Base-by-base conservation (phyloP, 53 echinoderm and acorn worm species). In the Arbacia lixula region DNA sequence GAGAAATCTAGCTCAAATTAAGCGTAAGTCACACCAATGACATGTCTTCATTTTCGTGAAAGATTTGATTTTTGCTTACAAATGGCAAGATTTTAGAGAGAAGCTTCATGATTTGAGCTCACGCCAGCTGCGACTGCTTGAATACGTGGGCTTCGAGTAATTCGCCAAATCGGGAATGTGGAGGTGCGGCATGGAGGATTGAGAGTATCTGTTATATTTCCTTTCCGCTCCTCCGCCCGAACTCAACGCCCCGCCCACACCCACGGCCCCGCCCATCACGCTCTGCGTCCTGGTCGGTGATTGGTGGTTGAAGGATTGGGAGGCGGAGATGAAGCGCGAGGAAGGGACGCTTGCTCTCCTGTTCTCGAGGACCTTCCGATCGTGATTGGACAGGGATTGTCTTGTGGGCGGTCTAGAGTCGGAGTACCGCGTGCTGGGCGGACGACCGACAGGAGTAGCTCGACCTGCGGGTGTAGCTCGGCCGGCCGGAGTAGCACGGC, bases 91-190 rank as follows among this genome's bases (percentile, higher is more conserved):
- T 46, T 46, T 46, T 46, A 46, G n/a, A n/a, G n/a, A n/a, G n/a
- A n/a, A n/a, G n/a, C 38, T 49, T 78, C 79, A 78, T 16, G 79
- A 78, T 38, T 78, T 78, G 14, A 78, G 30, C 37, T 57, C 79
- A 10, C 41, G 38, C 79, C 79, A 78, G 40, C 60, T 78, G 8
- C 79, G 35, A 60, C 79, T 78, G 3, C 79, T 27, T 4, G 79
- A 60, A 24, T 39, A 78, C 27, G 60, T 78, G 0, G 79, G 79
- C 39, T 60, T 78, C 16, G 38, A 60, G 41, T 60, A 24, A 40
- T 9, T 60, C 14, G 57, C 79, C 2, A 78, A 26, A 40, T 78
- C 60, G 3, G 79, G 79, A 78, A 78, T 78, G 61, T 78, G 58
- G 12, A 75, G 22, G 34, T 75, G 75, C 5, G 79, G 60, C 42